These are phyloP conservation scores for Erebia epiphron DNA, from an alignment of 2,888 invertebrate species.

Conservation along the genomic window DNA sequence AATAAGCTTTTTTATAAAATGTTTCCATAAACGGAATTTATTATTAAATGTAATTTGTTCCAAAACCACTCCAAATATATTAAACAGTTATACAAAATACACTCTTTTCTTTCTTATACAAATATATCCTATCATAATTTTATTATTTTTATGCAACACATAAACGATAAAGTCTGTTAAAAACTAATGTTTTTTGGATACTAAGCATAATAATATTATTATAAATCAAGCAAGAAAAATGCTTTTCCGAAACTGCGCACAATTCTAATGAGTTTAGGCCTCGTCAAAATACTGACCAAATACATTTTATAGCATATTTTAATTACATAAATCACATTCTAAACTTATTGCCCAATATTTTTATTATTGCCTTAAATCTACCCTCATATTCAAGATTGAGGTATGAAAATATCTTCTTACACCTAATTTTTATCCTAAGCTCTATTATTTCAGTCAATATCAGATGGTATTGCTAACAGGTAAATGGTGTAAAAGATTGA, in stretches of 20 bases:
- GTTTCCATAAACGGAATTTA: neutral
- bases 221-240: neutral
- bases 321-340: slow-evolving; percentile 59
- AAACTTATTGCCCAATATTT: slow-evolving; percentile 64
- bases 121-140: neutral
- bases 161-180: neutral
- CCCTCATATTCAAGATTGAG: slow-evolving; percentile 44
- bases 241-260: neutral
- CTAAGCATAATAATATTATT: neutral
- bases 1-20: neutral
- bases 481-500: neutral
- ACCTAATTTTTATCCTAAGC: slow-evolving; percentile 50
- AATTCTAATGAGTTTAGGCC: slow-evolving; percentile 1
- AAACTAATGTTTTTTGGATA: neutral
- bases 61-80: slow-evolving; percentile 12
- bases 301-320: neutral
- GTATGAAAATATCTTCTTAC: slow-evolving; percentile 59
- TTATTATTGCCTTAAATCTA: slow-evolving; percentile 62
- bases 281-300: slow-evolving; percentile 5
- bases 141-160: neutral
- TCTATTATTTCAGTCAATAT: slow-evolving; percentile 53
- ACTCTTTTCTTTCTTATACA: slow-evolving; percentile 1
- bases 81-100: slow-evolving; percentile 18
- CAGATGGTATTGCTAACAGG: neutral
- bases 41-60: neutral